Evolutionary conservation across 92 coral and sea anemone species (phyloP), one percentile per base, ranked within the genome.

Genomic region (Umimayanthus chanpuru): DNA sequence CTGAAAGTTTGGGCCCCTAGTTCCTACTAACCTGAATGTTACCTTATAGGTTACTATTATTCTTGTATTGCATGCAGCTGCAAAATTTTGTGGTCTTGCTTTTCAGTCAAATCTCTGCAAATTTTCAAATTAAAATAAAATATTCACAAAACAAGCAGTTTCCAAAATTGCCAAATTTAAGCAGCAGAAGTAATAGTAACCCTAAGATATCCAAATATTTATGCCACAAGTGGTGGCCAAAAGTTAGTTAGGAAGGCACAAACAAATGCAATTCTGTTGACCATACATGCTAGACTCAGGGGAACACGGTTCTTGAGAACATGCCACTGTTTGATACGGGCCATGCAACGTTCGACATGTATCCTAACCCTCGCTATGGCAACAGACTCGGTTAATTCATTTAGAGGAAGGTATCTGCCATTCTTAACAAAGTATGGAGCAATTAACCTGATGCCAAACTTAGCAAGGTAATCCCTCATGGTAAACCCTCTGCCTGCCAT

Each of bases 401-500:
- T 77, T 3, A 43, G 36, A 15, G 81, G 58, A 9, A 77, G 64
- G 65, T 77, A 77, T 77, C 81, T n/a, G 7, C 81, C 65, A n/a
- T 77, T 77, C 61, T 26, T 41, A 3, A 77, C 81, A 23, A 77
- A 77, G 20, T 77, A 77, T 43, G 81, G 81, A 25, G 81, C 65
- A 47, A 43, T 77, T 10, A 77, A 29, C 61, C 81, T 77, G 56
- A 23, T 29, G 16, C 77, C 77, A 30, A 21, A 73, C 38, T 73
- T 73, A 6, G 77, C 38, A 28, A 70, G 75, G 75, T 70, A 70
- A 32, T 70, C 75, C 55, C 80, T 44, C 36, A 77, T 23, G 29
- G 65, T 77, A 47, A 77, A 77, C 29, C 81, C 61, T 77, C 65
- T 43, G 29, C 47, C 81, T 77, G 81, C 81, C 81, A 77, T 77